These are phyloP conservation scores for Halocynthia roretzi DNA, from an alignment of 23 tunicate species.

Conservation along the genomic window DNA sequence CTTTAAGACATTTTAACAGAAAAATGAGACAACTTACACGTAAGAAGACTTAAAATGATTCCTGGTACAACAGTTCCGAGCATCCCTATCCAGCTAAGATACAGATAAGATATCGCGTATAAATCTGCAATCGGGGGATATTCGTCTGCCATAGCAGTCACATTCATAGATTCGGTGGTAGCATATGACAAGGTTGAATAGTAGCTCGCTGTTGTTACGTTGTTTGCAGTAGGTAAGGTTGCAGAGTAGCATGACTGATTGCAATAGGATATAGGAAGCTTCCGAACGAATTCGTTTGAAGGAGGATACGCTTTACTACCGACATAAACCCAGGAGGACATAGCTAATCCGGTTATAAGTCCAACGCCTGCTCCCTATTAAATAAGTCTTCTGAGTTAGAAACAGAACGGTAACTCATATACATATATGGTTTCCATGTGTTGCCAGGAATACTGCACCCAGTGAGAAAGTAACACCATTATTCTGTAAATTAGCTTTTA, in stretches of 20 bases:
- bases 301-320: slow-evolving; percentile 38
- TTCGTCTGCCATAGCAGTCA: slow-evolving; percentile 5
- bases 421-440: no score
- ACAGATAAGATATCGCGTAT: slow-evolving; percentile 62
- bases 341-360: slow-evolving; percentile 14
- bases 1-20: neutral
- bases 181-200: slow-evolving; percentile 8
- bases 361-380: slow-evolving; percentile 41
- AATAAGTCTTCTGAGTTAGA: no score
- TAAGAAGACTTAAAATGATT: slow-evolving; percentile 38
- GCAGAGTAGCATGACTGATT: slow-evolving; percentile 14
- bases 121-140: slow-evolving; percentile 67
- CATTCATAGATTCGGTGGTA: neutral
- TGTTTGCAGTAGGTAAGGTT: slow-evolving; percentile 12
- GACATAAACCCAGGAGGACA: slow-evolving; percentile 36
- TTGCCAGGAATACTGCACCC: no score
- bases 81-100: slow-evolving; percentile 49
- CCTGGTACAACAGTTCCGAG: slow-evolving; percentile 34
- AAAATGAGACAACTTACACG: slow-evolving; percentile 24
- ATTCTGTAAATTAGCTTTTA: no score
- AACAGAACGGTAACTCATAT: no score
- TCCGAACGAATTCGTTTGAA: slow-evolving; percentile 16
- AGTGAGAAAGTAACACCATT: no score
- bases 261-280: slow-evolving; percentile 16
- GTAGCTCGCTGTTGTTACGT: neutral